Conservation (phyloP, 2,113 vertebrate species). For the Rhinoptilus africanus region DNA sequence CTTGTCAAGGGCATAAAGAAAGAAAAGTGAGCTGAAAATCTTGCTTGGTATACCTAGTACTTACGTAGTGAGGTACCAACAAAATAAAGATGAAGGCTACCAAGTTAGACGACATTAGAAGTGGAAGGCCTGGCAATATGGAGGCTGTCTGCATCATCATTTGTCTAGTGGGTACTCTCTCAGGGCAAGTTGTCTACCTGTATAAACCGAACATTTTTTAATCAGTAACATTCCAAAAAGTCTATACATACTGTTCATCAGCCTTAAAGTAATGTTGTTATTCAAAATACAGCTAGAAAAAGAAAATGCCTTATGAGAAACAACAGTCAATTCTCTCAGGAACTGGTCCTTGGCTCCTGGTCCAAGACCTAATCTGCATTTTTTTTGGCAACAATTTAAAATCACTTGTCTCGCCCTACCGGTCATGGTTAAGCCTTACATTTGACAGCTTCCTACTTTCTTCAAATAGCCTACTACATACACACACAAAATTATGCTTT, state of each 20-base stretch:
- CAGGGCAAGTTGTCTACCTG: neutral
- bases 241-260: neutral
- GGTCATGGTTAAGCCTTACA: neutral
- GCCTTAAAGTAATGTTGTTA: neutral
- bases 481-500: neutral
- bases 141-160: neutral
- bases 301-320: neutral
- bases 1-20: neutral
- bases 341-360: neutral
- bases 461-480: neutral
- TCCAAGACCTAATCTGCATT: neutral
- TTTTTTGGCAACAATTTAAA: neutral
- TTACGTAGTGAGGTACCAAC: neutral
- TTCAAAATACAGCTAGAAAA: neutral
- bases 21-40: neutral
- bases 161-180: neutral
- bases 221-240: neutral
- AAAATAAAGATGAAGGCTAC: neutral
- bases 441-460: neutral
- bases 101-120: neutral
- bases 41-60: neutral
- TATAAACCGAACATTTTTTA: neutral
- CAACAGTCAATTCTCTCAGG: neutral
- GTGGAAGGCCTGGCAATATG: neutral
- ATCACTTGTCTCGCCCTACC: neutral